Evolutionary conservation across 92 coral and sea anemone species (phyloP).

Genomic region (Siderastrea radians): DNA sequence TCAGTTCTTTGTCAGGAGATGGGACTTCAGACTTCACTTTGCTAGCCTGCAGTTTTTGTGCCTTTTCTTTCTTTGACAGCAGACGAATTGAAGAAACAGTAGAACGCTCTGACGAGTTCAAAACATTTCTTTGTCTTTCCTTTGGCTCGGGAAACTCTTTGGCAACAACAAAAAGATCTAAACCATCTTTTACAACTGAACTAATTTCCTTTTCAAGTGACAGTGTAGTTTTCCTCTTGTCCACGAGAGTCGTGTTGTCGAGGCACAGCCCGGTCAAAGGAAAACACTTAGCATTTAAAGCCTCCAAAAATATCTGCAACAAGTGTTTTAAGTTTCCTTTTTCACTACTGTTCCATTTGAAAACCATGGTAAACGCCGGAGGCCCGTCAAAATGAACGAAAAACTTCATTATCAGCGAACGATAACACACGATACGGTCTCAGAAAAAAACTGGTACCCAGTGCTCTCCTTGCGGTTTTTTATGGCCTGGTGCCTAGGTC

Average conservation of each 20-base stretch:
- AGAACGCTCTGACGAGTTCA: background rate
- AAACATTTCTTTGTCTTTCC: background rate
- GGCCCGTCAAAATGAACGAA: constrained; percentile 59
- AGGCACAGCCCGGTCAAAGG: constrained; percentile 7
- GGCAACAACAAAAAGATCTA: constrained; percentile 52
- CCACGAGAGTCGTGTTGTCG: constrained; percentile 21
- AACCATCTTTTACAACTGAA: constrained; percentile 48
- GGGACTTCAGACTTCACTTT: background rate
- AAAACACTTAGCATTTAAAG: constrained; percentile 37
- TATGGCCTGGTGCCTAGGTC: too few relatives aligned
- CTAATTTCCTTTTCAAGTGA: constrained; percentile 22
- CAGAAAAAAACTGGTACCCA: background rate
- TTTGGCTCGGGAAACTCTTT: background rate
- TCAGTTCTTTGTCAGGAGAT: background rate
- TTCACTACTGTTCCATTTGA: constrained; percentile 38
- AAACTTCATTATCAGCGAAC: constrained; percentile 45
- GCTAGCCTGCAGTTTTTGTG: background rate
- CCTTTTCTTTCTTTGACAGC: background rate
- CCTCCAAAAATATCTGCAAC: constrained; percentile 27
- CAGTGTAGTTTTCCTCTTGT: constrained; percentile 30
- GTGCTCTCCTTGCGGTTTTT: background rate
- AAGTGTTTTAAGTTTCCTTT: constrained; percentile 39
- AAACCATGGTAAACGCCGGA: constrained; percentile 63
- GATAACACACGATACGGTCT: background rate
- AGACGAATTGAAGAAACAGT: constrained; percentile 3